These are phyloP conservation scores for Drosophila biarmipes DNA, from an alignment of 1,140 invertebrate species.

Conservation along the genomic window DNA sequence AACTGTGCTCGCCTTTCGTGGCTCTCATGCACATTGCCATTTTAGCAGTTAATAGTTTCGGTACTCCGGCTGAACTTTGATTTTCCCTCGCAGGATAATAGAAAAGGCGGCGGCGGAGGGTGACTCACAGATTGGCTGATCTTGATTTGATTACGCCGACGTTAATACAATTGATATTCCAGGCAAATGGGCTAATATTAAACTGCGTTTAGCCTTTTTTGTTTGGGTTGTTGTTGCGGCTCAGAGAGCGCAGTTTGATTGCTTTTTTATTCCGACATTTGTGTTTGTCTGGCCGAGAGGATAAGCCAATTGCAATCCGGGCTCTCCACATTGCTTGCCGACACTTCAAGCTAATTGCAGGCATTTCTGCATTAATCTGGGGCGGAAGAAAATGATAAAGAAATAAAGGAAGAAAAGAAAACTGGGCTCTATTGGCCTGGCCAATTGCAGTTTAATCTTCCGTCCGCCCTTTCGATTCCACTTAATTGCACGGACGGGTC, in stretches of 20 bases:
- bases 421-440: constrained; percentile 8
- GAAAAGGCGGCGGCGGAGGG: constrained; percentile 9
- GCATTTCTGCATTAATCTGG: constrained; percentile 34
- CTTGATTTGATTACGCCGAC: constrained; percentile 78
- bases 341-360: constrained; percentile 55
- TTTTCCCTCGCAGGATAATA: constrained; percentile 24
- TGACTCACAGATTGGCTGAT: constrained; percentile 62
- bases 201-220: constrained; percentile 37
- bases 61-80: constrained; percentile 64
- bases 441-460: constrained; percentile 59
- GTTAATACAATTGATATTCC: constrained; percentile 79
- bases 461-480: constrained; percentile 43
- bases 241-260: constrained; percentile 64
- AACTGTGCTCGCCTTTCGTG: constrained; percentile 64
- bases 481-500: constrained; percentile 53
- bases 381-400: background rate
- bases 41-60: constrained; percentile 77
- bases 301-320: constrained; percentile 48
- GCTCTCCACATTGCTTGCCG: constrained; percentile 28
- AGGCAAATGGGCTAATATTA: constrained; percentile 47
- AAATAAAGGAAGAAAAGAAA: constrained; percentile 3
- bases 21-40: constrained; percentile 61
- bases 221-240: constrained; percentile 49
- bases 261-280: constrained; percentile 71
- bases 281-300: constrained; percentile 46